Percentiles rank a stretch among this genome's conserved stretches.
phyloP scores from a whole-genome alignment of 2,797 vertebrate species.

The Arctocebus calabarensis region DNA sequence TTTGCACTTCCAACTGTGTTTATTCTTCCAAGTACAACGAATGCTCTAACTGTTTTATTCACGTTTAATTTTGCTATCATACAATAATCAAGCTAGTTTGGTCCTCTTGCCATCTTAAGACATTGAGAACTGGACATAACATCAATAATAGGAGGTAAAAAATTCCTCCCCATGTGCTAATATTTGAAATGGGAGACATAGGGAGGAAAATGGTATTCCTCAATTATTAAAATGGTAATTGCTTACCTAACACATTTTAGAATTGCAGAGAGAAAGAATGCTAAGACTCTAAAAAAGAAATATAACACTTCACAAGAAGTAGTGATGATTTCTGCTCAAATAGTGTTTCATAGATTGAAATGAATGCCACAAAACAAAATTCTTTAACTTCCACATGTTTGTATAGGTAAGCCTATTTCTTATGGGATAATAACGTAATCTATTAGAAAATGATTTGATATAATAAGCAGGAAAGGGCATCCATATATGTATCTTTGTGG shows the following conservation, averaged over 20 bases:
- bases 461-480: neutral
- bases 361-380: conserved; percentile 13
- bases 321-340: neutral
- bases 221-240: conserved; percentile 6
- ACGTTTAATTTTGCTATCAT: conserved; percentile 67
- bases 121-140: conserved; percentile 50
- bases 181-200: conserved; percentile 33
- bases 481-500: neutral
- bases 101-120: conserved; percentile 60
- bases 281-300: conserved; percentile 20
- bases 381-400: neutral
- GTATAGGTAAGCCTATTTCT: neutral
- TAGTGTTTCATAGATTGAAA: neutral
- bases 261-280: neutral
- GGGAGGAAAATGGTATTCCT: neutral
- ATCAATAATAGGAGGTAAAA: conserved; percentile 46
- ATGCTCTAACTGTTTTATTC: conserved; percentile 58
- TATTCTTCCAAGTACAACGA: conserved; percentile 72
- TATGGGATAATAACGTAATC: neutral
- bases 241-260: conserved; percentile 1
- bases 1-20: conserved; percentile 69
- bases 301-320: neutral
- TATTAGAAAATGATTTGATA: neutral
- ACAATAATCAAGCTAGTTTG: conserved; percentile 66
- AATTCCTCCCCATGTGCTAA: conserved; percentile 27